These are phyloP conservation scores for Thysanoteuthis rhombus DNA, from an alignment of 2,888 invertebrate species.

Conservation along the genomic window DNA sequence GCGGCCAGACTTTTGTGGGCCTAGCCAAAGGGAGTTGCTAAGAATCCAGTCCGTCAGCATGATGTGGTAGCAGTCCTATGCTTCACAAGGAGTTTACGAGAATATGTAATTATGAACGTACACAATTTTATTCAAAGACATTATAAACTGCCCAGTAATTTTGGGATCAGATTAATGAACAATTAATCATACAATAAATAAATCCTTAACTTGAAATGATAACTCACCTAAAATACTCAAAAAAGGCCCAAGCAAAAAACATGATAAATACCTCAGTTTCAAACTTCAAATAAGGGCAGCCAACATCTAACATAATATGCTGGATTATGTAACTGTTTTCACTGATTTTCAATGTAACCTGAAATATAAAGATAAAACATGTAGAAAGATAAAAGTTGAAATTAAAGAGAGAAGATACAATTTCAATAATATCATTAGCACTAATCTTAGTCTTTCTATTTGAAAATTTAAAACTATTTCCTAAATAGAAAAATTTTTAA, in stretches of 20 bases:
- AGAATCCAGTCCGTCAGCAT: no score
- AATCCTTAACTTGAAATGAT: neutral
- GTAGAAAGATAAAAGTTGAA: neutral
- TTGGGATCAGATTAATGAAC: no score
- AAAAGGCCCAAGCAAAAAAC: neutral
- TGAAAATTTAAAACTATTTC: neutral
- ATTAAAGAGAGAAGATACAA: neutral
- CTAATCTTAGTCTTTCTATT: no score
- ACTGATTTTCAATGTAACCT: conserved; percentile 63
- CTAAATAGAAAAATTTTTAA: neutral
- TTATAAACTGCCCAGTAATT: no score
- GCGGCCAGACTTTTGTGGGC: no score
- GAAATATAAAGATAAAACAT: conserved; percentile 35
- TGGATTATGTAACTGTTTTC: conserved; percentile 64
- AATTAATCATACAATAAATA: no score
- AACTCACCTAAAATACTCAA: neutral
- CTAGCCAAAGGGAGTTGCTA: no score
- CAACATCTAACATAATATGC: conserved; percentile 67
- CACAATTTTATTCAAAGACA: no score
- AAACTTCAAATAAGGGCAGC: conserved; percentile 68
- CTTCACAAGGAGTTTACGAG: no score
- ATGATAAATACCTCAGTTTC: conserved; percentile 60
- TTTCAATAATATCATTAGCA: no score
- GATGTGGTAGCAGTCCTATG: no score
- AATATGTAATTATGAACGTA: no score